phyloP scores from a whole-genome alignment of 2,113 vertebrate genomes.

The Porphyrio hochstetteri region DNA sequence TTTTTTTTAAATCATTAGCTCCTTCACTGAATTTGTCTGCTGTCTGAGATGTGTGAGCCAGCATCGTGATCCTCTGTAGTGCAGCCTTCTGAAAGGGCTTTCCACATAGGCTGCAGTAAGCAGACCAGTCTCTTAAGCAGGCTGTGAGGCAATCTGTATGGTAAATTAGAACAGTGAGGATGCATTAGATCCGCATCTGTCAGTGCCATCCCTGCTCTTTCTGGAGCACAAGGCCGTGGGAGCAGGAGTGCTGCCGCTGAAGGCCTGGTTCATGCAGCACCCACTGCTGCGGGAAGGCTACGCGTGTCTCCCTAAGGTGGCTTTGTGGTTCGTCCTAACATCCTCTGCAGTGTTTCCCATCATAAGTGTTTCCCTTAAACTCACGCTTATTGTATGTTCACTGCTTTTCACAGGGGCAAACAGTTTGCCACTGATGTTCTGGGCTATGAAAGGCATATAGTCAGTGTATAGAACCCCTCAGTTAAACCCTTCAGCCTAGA shows the following conservation, averaged over 20 bases:
- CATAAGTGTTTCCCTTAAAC: rapidly evolving
- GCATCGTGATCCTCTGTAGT: rapidly evolving
- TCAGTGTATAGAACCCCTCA: background rate
- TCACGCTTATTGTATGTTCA: background rate
- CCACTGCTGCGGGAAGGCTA: background rate
- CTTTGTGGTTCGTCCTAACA: rapidly evolving
- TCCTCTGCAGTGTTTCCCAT: background rate
- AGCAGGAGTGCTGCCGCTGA: background rate
- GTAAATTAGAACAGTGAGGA: background rate
- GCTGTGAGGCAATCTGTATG: background rate
- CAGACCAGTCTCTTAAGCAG: background rate
- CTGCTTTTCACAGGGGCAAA: background rate
- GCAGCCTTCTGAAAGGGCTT: background rate
- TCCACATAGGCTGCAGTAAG: background rate
- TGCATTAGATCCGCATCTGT: too few species aligned
- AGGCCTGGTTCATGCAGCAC: background rate
- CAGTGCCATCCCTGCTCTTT: rapidly evolving
- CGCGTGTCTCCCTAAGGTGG: too few species aligned
- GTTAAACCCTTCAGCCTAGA: background rate
- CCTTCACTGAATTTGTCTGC: background rate
- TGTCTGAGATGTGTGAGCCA: rapidly evolving
- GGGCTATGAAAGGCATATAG: background rate
- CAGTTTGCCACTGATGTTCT: background rate
- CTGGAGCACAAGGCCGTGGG: background rate
- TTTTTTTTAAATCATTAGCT: background rate